phyloP scores from a whole-genome alignment of 2,797 vertebrate species.

The Diceros bicornis region DNA sequence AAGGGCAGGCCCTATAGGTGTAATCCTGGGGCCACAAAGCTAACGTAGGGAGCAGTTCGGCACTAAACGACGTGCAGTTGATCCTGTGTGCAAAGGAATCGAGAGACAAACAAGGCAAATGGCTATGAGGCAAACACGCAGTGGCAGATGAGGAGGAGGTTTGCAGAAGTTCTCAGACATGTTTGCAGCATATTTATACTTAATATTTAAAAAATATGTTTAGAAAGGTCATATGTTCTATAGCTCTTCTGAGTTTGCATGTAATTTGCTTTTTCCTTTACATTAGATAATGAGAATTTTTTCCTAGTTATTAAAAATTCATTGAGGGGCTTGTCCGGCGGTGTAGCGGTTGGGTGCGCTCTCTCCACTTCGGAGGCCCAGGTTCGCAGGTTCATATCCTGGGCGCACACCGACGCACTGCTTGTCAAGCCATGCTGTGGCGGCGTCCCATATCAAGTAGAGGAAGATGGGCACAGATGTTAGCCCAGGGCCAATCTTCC shows the following conservation, averaged over 20 bases:
- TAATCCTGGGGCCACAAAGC: not conserved
- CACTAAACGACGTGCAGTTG: accelerated
- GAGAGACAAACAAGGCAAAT: not conserved
- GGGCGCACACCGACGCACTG: no score
- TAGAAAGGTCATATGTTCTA: not conserved
- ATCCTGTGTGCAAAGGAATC: not conserved
- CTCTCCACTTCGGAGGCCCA: no score
- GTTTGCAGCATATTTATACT: not conserved
- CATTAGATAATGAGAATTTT: not conserved
- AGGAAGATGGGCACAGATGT: no score
- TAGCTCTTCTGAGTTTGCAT: not conserved
- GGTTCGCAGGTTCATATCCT: no score
- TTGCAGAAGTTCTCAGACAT: not conserved
- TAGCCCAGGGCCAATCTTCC: no score
- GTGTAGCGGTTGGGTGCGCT: no score
- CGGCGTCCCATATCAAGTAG: no score
- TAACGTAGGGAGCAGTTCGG: not conserved
- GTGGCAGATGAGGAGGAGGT: not conserved
- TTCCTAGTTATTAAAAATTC: not conserved
- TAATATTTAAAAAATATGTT: not conserved
- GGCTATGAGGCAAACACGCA: not conserved
- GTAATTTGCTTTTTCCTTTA: not conserved
- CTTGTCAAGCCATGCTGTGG: no score
- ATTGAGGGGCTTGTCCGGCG: not conserved
- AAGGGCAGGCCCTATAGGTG: not conserved